These are phyloP conservation scores for Automeris io DNA, from an alignment of 2,888 invertebrate genomes.

Conservation along the genomic window DNA sequence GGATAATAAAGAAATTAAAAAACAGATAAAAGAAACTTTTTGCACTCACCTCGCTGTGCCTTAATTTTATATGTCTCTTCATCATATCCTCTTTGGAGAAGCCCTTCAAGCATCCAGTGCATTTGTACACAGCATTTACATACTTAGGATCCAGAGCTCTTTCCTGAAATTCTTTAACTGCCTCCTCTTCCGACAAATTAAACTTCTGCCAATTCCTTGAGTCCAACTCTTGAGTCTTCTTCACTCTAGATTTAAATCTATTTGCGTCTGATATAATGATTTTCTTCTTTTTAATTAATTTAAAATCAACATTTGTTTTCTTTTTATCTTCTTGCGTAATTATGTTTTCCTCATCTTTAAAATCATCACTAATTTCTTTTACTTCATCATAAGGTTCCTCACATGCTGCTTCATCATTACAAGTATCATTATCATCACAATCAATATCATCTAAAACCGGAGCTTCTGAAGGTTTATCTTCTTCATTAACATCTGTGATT, in stretches of 20 bases:
- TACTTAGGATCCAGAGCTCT: constrained; percentile 41
- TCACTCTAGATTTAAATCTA: background rate
- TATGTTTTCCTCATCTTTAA: background rate
- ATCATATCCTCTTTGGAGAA: constrained; percentile 54
- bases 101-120: constrained; percentile 45
- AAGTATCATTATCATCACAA: background rate
- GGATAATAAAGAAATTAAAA: no score
- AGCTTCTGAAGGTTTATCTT: background rate
- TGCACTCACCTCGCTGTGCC: constrained; percentile 48
- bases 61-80: constrained; percentile 40
- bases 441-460: background rate
- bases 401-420: background rate
- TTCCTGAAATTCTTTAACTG: constrained; percentile 40
- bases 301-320: background rate
- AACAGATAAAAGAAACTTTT: no score
- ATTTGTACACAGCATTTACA: constrained; percentile 39
- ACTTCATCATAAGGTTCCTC: no score
- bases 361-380: background rate
- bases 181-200: constrained; percentile 48
- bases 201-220: constrained; percentile 41
- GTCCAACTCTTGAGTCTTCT: constrained; percentile 3
- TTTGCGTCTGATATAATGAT: background rate
- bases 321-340: background rate
- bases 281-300: constrained; percentile 3
- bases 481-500: background rate